Conservation (phyloP, 1,140 invertebrate genomes). For the Choristoneura fumiferana region DNA sequence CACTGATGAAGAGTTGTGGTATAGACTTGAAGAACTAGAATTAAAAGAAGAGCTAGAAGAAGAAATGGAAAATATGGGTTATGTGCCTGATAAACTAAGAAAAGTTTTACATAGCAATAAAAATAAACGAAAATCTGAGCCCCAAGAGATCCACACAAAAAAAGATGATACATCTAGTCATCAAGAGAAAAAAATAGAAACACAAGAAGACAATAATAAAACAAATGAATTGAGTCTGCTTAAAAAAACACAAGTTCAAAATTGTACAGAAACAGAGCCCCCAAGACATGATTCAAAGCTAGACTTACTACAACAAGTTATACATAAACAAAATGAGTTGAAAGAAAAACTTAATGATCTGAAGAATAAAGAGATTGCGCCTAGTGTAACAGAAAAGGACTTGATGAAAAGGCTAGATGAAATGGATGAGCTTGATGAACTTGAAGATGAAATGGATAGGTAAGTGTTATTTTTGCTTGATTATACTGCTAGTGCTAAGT, state of each 20-base stretch:
- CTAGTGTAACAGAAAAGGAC: slow-evolving; percentile 70
- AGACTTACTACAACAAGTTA: slow-evolving; percentile 66
- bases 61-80: slow-evolving; percentile 37
- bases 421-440: slow-evolving; percentile 79
- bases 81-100: slow-evolving; percentile 15
- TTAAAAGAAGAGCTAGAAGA: slow-evolving; percentile 74
- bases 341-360: slow-evolving; percentile 72
- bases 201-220: neutral
- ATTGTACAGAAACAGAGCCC: slow-evolving; percentile 7
- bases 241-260: slow-evolving; percentile 23
- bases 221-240: neutral
- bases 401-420: slow-evolving; percentile 76
- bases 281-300: slow-evolving; percentile 35
- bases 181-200: neutral
- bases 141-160: neutral
- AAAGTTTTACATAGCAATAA: slow-evolving; percentile 22
- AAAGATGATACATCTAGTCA: neutral
- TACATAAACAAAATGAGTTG: slow-evolving; percentile 76
- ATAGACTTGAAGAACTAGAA: slow-evolving; percentile 71
- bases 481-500: neutral
- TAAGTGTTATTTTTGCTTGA: slow-evolving; percentile 35
- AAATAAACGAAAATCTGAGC: slow-evolving; percentile 20
- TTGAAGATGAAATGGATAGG: slow-evolving; percentile 79
- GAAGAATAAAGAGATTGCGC: slow-evolving; percentile 55
- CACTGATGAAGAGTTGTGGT: slow-evolving; percentile 65